Evolutionary conservation across 2,888 invertebrate genomes (phyloP).

Genomic region (Ochropleura plecta): DNA sequence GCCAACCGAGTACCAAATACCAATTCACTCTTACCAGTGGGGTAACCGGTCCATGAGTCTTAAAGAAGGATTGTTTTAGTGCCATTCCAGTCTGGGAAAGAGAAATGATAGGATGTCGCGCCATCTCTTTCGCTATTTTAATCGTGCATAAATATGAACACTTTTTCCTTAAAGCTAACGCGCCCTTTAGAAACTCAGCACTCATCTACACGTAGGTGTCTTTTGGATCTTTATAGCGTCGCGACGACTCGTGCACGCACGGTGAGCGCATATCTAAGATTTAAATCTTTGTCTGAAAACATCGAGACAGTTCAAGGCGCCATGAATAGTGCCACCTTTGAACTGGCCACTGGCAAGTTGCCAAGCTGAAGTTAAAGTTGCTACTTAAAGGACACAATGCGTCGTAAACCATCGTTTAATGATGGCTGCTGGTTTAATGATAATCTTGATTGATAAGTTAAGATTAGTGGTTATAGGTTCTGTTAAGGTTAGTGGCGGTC

Average conservation of each 20-base stretch:
- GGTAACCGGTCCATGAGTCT: no score
- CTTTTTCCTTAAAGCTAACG: neutral
- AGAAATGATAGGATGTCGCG: no score
- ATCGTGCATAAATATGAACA: no score
- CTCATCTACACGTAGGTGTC: neutral
- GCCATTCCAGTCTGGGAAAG: no score
- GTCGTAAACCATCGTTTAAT: conserved; percentile 42
- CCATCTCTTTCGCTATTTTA: no score
- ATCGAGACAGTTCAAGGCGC: conserved; percentile 6
- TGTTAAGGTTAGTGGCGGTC: neutral
- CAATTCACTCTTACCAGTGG: no score
- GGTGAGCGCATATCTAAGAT: neutral
- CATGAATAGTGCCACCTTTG: conserved; percentile 24
- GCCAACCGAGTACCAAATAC: no score
- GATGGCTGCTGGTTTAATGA: conserved; percentile 18
- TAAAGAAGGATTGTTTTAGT: no score
- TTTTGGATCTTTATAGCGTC: neutral
- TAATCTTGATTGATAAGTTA: conserved; percentile 22
- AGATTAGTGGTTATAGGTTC: conserved; percentile 18
- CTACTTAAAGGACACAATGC: conserved; percentile 23
- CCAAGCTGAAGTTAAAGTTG: conserved; percentile 38
- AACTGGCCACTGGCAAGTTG: conserved; percentile 34
- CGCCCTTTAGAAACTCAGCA: neutral
- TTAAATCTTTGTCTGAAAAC: conserved; percentile 2
- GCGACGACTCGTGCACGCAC: neutral